These are phyloP conservation scores for Pluvialis apricaria DNA, from an alignment of 2,113 vertebrate genomes.

Conservation along the genomic window DNA sequence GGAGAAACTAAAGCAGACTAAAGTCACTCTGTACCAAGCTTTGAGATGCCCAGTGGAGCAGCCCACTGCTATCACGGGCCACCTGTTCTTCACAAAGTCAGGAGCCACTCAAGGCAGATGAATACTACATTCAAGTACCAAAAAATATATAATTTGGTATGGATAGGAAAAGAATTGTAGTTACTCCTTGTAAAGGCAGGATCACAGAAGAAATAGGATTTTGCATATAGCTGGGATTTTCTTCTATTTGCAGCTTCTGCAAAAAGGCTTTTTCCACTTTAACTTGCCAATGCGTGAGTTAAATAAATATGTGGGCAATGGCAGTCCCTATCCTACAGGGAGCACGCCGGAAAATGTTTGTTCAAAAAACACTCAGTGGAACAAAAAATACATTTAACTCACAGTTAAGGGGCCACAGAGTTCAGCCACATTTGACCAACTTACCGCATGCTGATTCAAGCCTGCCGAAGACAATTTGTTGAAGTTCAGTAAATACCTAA, in stretches of 20 bases:
- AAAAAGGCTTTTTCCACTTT: conserved; percentile 10
- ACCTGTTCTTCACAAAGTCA: background rate
- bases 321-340: background rate
- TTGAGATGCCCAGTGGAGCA: background rate
- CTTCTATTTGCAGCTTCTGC: background rate
- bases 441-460: background rate
- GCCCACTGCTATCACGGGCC: background rate
- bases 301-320: background rate
- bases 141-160: background rate
- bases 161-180: background rate
- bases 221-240: background rate
- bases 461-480: background rate
- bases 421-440: background rate
- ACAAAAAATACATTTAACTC: background rate
- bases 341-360: background rate
- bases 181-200: background rate
- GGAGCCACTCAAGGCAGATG: background rate
- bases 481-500: background rate
- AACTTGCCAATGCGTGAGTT: background rate
- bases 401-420: background rate
- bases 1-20: background rate
- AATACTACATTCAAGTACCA: background rate
- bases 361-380: background rate
- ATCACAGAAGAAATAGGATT: background rate
- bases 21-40: background rate